Base-by-base conservation (phyloP, 2,113 vertebrate species). In the Anolis carolinensis region DNA sequence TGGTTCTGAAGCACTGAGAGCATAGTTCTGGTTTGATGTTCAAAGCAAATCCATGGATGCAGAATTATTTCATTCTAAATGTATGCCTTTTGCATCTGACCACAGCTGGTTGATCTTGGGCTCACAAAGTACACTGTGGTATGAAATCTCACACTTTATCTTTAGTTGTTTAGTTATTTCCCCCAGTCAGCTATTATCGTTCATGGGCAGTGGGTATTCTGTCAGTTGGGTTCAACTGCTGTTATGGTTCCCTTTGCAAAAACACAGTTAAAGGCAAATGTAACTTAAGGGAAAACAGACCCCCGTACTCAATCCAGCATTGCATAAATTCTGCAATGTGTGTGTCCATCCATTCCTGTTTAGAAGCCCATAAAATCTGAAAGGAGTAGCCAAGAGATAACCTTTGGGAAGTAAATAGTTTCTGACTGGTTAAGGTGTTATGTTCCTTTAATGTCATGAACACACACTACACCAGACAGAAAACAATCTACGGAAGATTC, bases 151-250 rank as follows among this genome's bases (percentile, higher is more conserved):
- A 52, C 9, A 14, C 30, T 30, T 30, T 44, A 44, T 44, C 39
- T 48, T 76, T n/a, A 76, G 27, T 14, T 27, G 39, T 44, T 76
- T 4, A 13, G 55, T 18, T 59, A 13, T 59, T 59, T 20, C 34
- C 36, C 48, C n/a, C 32, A 62, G 7, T 50, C 50, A 72, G 3
- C 68, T 21, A 39, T 72, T 20, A 23, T 36, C 50, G 78, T 83
- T 63, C 85, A 86, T 75, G 55, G 7, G 77, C 48, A n/a, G 9
- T 48, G 90, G 21, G 39, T 3, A 81, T 18, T 39, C 86, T 87
- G 73, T 50, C 81, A 89, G 81, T 73, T 89, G 68, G 68, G 67
- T 91, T 88, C 78, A 85, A 90, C 86, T 81, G 65, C 59, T 92
- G 3, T 92, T 89, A 89, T 85, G 34, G 4, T 89, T 36, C 62